Base-by-base conservation (phyloP, 2,113 vertebrate species). In the Motacilla alba region DNA sequence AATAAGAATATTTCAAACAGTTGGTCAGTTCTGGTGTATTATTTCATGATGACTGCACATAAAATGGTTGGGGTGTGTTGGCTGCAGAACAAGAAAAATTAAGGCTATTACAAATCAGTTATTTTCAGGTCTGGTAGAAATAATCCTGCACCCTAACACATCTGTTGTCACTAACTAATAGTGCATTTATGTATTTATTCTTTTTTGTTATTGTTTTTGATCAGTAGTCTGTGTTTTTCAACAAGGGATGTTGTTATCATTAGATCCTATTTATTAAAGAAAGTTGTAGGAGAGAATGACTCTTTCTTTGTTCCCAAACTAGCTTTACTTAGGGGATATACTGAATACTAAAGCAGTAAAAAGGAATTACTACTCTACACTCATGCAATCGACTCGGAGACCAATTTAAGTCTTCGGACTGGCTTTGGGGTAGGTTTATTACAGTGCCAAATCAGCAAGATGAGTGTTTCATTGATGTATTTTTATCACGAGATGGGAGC, bases 1-100 rank as follows among this genome's bases (percentile, higher is more conserved):
- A 68, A 41, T 81, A 11, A 74, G 55, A 85, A 73, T 70, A 91
- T 96, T 97, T 95, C 79, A 94, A 97, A 90, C 73, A 73, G 89
- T 94, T 97, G 89, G 92, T 95, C 95, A 94, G 77, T 93, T 96
- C 91, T 91, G 68, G 55, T 89, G 74, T 85, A 91, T 90, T 95
- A 94, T 73, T 93, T 94, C 87, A 83, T 87, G 53, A 86, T 97
- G 95, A 96, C 91, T 97, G 78, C 93, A 43, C 35, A 83, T 62
- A 67, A 97, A 96, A 96, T 72, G 63, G 70, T 80, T 86, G 66
- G 73, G 55, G 49, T 93, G 78, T 94, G 59, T 86, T 94, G 90
- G 86, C 95, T 69, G 80, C 67, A 63, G 66, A 93, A 89, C 74
- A 87, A 88, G 75, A 90, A 92, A 63, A 23, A 68, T 78, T 83